Percentiles rank a stretch among this genome's conserved stretches.
Evolutionary conservation across 2,888 invertebrate species (phyloP).

Genomic region (Adela reaumurella): DNA sequence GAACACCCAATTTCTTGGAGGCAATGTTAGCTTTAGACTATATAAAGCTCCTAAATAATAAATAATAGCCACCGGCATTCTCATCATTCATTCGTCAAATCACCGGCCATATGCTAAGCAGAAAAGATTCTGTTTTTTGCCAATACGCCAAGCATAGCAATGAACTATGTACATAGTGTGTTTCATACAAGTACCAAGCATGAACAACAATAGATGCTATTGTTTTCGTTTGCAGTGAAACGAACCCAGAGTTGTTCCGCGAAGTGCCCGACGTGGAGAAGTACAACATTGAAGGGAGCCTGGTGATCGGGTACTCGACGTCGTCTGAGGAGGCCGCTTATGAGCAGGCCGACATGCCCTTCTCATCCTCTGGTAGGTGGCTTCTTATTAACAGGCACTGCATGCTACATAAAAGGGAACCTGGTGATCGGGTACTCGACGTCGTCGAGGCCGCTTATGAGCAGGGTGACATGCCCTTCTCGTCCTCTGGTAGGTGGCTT

Average conservation of each 20-base stretch:
- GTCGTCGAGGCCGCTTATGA: constrained; percentile 41
- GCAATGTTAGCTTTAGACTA: too few species aligned
- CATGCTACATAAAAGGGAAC: constrained; percentile 36
- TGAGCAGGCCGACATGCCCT: constrained; percentile 19
- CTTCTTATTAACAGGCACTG: too few species aligned
- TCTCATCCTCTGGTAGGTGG: not conserved
- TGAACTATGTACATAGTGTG: too few species aligned
- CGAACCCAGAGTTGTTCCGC: constrained; percentile 16
- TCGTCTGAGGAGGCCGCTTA: constrained; percentile 35
- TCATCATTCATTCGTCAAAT: too few species aligned
- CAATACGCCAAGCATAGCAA: too few species aligned
- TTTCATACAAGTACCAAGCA: too few species aligned
- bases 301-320: constrained; percentile 36
- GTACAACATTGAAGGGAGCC: constrained; percentile 34
- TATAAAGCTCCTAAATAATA: too few species aligned
- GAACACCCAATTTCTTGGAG: too few species aligned
- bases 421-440: constrained; percentile 37
- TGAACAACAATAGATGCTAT: not conserved
- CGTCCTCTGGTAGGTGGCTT: not conserved
- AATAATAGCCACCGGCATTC: too few species aligned
- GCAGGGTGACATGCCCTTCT: constrained; percentile 11
- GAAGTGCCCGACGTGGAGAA: constrained; percentile 27
- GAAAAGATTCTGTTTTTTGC: too few species aligned
- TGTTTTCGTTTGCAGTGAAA: constrained; percentile 11
- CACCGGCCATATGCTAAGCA: too few species aligned